These are phyloP conservation scores for Callopanchax toddi DNA, from an alignment of 2,113 vertebrate species.

Conservation along the genomic window DNA sequence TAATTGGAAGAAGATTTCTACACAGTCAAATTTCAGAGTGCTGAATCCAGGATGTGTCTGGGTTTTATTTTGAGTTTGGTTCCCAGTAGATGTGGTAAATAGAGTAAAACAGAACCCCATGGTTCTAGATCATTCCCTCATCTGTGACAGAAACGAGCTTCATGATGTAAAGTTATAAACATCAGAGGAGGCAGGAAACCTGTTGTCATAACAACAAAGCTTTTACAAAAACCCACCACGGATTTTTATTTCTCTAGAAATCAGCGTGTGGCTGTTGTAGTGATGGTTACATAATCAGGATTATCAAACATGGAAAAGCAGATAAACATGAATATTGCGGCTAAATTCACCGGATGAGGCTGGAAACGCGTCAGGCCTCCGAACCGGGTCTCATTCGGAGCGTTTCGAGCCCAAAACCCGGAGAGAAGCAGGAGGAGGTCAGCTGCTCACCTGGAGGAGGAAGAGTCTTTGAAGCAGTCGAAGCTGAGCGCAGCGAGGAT, in stretches of 20 bases:
- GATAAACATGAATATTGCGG: neutral
- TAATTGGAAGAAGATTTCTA: too few species aligned
- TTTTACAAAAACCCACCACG: neutral
- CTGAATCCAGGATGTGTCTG: too few species aligned
- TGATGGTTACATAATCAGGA: too few species aligned
- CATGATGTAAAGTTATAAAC: neutral
- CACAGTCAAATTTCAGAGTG: too few species aligned
- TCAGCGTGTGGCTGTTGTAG: too few species aligned
- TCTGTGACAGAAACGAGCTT: neutral
- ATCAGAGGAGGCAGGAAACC: conserved; percentile 5
- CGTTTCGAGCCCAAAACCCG: neutral
- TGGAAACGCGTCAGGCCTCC: too few species aligned
- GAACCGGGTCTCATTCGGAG: neutral
- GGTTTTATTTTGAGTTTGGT: too few species aligned
- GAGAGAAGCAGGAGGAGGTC: neutral
- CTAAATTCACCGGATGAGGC: too few species aligned
- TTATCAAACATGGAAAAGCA: neutral
- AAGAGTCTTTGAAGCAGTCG: conserved; percentile 78
- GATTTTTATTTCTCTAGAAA: too few species aligned
- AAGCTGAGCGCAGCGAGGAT: conserved; percentile 78
- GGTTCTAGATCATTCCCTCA: too few species aligned
- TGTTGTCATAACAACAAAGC: conserved; percentile 61
- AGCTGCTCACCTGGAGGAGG: conserved; percentile 73
- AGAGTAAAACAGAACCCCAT: too few species aligned
- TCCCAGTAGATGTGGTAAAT: too few species aligned